A percentile compares a stretch with the other conserved stretches of the same genome.
Evolutionary conservation across 2,113 vertebrate genomes (phyloP).

Genomic region (Mionectes macconnelli): DNA sequence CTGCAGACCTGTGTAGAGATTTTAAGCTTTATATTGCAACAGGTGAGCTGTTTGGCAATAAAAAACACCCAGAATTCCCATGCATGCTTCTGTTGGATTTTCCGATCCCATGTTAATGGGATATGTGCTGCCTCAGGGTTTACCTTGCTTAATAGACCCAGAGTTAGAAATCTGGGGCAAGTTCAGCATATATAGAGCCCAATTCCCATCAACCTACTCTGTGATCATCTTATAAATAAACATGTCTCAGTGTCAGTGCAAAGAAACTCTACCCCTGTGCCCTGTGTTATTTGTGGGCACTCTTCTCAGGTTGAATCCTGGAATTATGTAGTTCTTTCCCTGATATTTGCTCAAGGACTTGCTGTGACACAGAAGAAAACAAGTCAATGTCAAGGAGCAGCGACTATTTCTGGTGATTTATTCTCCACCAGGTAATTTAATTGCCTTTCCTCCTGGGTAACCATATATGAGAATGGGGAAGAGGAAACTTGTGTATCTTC

Average conservation of each 20-base stretch:
- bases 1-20: accelerated
- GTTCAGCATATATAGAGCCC: neutral
- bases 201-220: neutral
- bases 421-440: neutral
- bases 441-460: constrained; percentile 10
- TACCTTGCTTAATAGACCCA: accelerated
- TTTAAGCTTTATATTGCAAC: neutral
- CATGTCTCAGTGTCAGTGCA: neutral
- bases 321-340: neutral
- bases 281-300: neutral
- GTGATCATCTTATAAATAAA: neutral
- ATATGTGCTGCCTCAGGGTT: neutral
- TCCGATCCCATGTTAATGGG: no score
- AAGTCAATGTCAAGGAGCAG: neutral
- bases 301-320: neutral
- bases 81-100: neutral
- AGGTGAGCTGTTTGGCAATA: neutral
- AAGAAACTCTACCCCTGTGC: neutral
- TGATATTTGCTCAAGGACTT: neutral
- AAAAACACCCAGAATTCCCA: neutral
- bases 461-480: neutral
- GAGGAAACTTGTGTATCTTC: neutral
- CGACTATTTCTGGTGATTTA: neutral
- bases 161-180: neutral
- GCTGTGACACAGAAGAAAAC: neutral